Evolutionary conservation across 2,888 invertebrate species (phyloP).

Genomic region (Andrena hattorfiana): DNA sequence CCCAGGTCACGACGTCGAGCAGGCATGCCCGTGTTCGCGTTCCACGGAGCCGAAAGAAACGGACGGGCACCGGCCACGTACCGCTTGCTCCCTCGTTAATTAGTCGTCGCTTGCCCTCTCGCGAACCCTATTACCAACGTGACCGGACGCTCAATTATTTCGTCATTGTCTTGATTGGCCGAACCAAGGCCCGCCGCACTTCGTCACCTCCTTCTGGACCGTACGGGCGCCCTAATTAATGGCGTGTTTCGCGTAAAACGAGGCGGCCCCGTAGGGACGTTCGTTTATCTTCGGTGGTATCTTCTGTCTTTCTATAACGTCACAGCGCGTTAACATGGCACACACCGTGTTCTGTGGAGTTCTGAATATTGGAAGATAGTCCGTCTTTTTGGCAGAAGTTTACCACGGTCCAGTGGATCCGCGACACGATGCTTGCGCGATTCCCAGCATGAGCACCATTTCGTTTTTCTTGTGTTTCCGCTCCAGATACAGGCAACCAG

Average conservation of each 20-base stretch:
- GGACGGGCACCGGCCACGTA: conserved; percentile 40
- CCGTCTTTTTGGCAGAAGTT: conserved; percentile 25
- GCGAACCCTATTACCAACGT: conserved; percentile 58
- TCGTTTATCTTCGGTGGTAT: too few relatives aligned
- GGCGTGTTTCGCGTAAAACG: background rate
- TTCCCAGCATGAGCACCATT: conserved; percentile 64
- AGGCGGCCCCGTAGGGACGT: too few relatives aligned
- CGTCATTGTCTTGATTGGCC: conserved; percentile 57
- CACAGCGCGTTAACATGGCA: too few relatives aligned
- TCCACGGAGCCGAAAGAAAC: conserved; percentile 52
- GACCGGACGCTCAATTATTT: conserved; percentile 66
- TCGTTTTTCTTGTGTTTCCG: conserved; percentile 83
- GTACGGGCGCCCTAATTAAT: conserved; percentile 8
- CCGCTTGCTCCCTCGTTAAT: conserved; percentile 63
- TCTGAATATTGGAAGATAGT: too few relatives aligned
- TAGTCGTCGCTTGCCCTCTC: conserved; percentile 56
- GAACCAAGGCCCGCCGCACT: background rate
- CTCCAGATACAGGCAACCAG: conserved; percentile 83
- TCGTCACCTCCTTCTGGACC: conserved; percentile 13
- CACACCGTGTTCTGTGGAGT: too few relatives aligned
- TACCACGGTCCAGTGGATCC: conserved; percentile 16
- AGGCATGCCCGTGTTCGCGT: conserved; percentile 45
- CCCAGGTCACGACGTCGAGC: conserved; percentile 67
- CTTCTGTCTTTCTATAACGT: too few relatives aligned
- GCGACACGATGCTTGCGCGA: conserved; percentile 52